Evolutionary conservation across 2,113 vertebrate genomes (phyloP), one percentile per base, ranked within the genome.

Genomic region (Hassar affinis): DNA sequence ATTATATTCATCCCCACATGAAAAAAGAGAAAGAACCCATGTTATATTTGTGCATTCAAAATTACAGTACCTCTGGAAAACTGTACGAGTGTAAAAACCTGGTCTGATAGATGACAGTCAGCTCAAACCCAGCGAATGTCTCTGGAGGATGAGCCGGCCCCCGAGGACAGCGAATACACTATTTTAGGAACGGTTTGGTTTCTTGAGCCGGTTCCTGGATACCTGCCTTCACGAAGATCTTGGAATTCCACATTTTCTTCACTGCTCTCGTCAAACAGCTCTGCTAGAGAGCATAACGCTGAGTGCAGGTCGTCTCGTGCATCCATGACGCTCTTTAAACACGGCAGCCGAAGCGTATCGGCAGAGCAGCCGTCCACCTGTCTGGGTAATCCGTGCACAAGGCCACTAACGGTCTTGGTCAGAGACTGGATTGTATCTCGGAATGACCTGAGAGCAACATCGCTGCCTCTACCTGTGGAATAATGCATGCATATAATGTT

Each of bases 91-190:
- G 56, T 74, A 57, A 69, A 30, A 79, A n/a, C 18, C 38, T 42
- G 38, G 54, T 5, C 18, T 77, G 25, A n/a, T 22, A 8, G 5
- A 14, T 0, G 27, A 15, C 6, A 33, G 18, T 38, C n/a, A 52
- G 51, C 51, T 87, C 51, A 98, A 10, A 98, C 95, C 96, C 97
- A 98, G 47, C 93, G 93, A 68, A 92, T 89, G 82, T 90, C 92
- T 49, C 78, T 71, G 49, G 91, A 86, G 25, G 82, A 80, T 0
- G 45, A 62, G 61, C 84, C 66, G n/a, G 83, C 66, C 35, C 84
- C 90, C 27, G 89, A 79, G 47, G 80, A 88, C 6, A 92, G 84
- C 18, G 89, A 83, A 18, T 87, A 88, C 12, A 93, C 81, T 0
- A 62, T 56, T 88, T 95, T 93, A 47, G 90, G 91, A 42, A 91